These are phyloP conservation scores for Mus spretus DNA, from an alignment of 2,797 vertebrate genomes.

Conservation along the genomic window DNA sequence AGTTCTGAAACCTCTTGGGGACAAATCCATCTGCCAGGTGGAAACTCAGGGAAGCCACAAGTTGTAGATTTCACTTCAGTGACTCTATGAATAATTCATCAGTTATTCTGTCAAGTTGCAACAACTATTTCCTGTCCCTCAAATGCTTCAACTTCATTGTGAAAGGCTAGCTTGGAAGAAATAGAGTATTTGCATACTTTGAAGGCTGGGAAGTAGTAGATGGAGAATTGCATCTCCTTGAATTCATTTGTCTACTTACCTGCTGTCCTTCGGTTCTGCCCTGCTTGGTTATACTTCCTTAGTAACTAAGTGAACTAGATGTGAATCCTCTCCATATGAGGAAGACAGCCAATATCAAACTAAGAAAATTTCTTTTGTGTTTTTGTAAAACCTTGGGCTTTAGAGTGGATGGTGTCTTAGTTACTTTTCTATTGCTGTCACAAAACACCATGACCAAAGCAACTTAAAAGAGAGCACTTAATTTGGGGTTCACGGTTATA, in stretches of 20 bases:
- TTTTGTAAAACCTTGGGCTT: not conserved
- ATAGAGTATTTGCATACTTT: not conserved
- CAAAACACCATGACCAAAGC: not conserved
- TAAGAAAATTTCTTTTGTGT: constrained; percentile 58
- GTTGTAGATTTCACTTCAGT: constrained; percentile 70
- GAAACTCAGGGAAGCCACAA: constrained; percentile 67
- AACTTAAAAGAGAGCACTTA: not conserved
- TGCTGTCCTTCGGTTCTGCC: constrained; percentile 48
- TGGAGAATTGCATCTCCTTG: constrained; percentile 23
- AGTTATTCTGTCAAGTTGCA: constrained; percentile 67
- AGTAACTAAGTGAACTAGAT: constrained; percentile 35
- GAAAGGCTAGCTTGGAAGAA: constrained; percentile 72
- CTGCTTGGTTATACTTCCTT: constrained; percentile 44
- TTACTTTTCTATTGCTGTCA: not conserved
- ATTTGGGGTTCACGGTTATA: not conserved
- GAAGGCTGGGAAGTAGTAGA: constrained; percentile 54
- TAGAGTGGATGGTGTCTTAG: not conserved
- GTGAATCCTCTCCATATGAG: constrained; percentile 16
- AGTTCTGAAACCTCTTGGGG: constrained; percentile 63
- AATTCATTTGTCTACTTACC: constrained; percentile 63
- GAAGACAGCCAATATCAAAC: not conserved
- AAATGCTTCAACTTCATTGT: constrained; percentile 50
- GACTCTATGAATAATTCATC: constrained; percentile 76
- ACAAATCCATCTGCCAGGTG: constrained; percentile 43
- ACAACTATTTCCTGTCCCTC: constrained; percentile 51